phyloP scores from a whole-genome alignment of 1,140 invertebrate genomes.

The Drosophila pseudoobscura region DNA sequence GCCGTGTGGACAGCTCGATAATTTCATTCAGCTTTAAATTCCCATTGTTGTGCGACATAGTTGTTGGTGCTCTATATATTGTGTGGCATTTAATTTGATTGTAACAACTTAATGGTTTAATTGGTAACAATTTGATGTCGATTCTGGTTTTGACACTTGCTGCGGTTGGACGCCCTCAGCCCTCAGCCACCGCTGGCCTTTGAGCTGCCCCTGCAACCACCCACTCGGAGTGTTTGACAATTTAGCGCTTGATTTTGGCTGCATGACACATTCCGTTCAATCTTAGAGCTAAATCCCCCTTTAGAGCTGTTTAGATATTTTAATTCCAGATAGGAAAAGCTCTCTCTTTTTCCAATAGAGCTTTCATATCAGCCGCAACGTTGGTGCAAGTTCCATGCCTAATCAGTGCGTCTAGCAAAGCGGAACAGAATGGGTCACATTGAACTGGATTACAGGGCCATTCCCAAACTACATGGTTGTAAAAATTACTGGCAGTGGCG shows the following conservation, averaged over 20 bases:
- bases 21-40: slow-evolving; percentile 31
- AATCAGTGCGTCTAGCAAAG: slow-evolving; percentile 16
- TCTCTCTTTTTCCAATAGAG: slow-evolving; percentile 4
- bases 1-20: slow-evolving; percentile 37
- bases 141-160: slow-evolving; percentile 49
- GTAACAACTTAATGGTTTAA: slow-evolving; percentile 81
- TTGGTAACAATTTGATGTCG: slow-evolving; percentile 41
- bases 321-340: slow-evolving; percentile 33
- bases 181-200: not conserved
- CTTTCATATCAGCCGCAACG: slow-evolving; percentile 30
- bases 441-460: slow-evolving; percentile 56
- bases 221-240: not conserved
- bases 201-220: slow-evolving; percentile 5
- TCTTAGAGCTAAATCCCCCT: slow-evolving; percentile 22
- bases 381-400: not conserved
- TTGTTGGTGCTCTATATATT: slow-evolving; percentile 35
- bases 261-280: slow-evolving; percentile 33
- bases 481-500: slow-evolving; percentile 66
- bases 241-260: slow-evolving; percentile 22
- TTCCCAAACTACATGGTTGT: slow-evolving; percentile 52
- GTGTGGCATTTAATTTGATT: slow-evolving; percentile 56
- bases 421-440: slow-evolving; percentile 49
- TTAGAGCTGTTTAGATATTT: slow-evolving; percentile 5
- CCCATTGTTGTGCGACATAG: slow-evolving; percentile 36
- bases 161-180: slow-evolving; percentile 38